A percentile compares a stretch with the other conserved stretches of the same genome.
Conservation (phyloP, 2,797 vertebrate species). For the Ctenochaetus hawaiiensis region DNA sequence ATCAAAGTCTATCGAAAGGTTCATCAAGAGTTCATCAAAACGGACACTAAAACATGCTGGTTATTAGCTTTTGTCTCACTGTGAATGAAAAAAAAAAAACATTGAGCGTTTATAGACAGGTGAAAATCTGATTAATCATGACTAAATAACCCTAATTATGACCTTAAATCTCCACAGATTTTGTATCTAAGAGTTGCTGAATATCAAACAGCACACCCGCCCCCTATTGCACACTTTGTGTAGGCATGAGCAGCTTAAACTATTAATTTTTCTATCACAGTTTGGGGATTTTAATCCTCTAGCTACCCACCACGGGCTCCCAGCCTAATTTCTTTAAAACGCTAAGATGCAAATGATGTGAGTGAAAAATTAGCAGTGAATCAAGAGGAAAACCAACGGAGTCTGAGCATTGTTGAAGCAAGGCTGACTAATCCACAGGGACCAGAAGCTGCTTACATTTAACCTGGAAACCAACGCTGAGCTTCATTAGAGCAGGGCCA, state of each 20-base stretch:
- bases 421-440: conserved; percentile 36
- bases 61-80: neutral
- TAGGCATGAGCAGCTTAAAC: conserved; percentile 47
- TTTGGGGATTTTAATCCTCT: conserved; percentile 45
- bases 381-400: neutral
- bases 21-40: conserved; percentile 19
- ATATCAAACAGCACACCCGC: conserved; percentile 25
- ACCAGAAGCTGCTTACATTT: conserved; percentile 50
- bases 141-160: neutral
- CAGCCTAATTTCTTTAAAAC: conserved; percentile 30
- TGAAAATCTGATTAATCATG: neutral
- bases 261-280: conserved; percentile 34
- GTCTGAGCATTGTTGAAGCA: conserved; percentile 5
- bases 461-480: conserved; percentile 45
- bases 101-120: neutral
- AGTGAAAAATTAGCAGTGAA: conserved; percentile 24
- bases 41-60: conserved; percentile 18
- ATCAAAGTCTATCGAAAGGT: no score
- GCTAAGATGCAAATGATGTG: conserved; percentile 30
- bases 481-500: conserved; percentile 42
- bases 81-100: neutral
- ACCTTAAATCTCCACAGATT: conserved; percentile 31
- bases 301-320: neutral
- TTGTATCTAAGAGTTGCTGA: neutral
- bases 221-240: conserved; percentile 16